Evolutionary conservation across 2,113 vertebrate genomes (phyloP).

Genomic region (Todiramphus saurophagus): DNA sequence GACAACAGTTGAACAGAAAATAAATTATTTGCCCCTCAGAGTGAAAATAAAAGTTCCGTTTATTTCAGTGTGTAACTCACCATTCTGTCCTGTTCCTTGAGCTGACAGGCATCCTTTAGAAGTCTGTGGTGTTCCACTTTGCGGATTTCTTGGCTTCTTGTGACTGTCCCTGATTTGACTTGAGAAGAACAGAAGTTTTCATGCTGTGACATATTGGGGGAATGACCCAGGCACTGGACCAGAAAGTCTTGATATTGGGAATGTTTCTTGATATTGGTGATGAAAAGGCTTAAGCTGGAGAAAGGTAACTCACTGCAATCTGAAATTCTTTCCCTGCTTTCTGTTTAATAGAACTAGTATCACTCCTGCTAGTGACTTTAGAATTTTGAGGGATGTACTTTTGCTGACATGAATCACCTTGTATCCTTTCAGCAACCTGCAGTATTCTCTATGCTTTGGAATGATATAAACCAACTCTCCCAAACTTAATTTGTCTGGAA

Average conservation of each 20-base stretch:
- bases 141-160: neutral
- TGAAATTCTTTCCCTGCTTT: neutral
- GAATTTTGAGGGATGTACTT: neutral
- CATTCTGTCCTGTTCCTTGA: neutral
- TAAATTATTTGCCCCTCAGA: neutral
- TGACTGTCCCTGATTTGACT: neutral
- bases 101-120: neutral
- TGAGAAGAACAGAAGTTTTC: neutral
- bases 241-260: neutral
- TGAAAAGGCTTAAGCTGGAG: neutral
- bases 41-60: neutral
- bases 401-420: neutral
- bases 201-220: neutral
- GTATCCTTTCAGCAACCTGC: neutral
- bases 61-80: neutral
- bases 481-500: neutral
- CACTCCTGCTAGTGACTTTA: neutral
- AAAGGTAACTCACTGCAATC: neutral
- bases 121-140: neutral
- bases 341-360: neutral
- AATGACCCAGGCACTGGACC: neutral
- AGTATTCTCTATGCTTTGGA: neutral
- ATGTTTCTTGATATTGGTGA: neutral
- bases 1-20: rapidly evolving
- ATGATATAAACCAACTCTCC: neutral